Evolutionary conservation across 2,888 invertebrate species (phyloP).

Genomic region (Tenodera sinensis): DNA sequence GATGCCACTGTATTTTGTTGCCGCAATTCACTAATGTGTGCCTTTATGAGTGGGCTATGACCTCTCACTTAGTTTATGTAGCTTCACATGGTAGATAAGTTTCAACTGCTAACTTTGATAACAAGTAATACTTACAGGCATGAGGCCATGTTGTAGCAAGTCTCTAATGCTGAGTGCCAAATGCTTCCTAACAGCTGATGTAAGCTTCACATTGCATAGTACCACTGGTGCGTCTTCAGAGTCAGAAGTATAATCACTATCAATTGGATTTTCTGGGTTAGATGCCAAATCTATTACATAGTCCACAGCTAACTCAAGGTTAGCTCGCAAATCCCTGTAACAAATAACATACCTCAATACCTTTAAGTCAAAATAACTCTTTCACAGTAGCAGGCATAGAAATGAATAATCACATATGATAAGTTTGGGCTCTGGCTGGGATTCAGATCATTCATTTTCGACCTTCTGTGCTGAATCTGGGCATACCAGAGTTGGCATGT

Average conservation of each 20-base stretch:
- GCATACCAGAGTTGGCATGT: too few relatives aligned
- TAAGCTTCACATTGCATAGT: constrained; percentile 71
- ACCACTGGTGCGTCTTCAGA: constrained; percentile 47
- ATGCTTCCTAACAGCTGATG: constrained; percentile 86
- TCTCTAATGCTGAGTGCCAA: constrained; percentile 87
- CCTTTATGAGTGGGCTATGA: too few relatives aligned
- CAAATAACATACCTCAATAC: constrained; percentile 15
- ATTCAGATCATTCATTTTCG: too few relatives aligned
- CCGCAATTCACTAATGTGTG: too few relatives aligned
- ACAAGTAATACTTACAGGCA: constrained; percentile 49
- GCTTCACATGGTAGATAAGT: too few relatives aligned
- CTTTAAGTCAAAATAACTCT: not conserved
- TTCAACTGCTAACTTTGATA: too few relatives aligned
- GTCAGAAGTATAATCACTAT: constrained; percentile 55
- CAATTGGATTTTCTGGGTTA: constrained; percentile 54
- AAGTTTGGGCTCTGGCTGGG: too few relatives aligned
- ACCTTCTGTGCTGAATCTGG: too few relatives aligned
- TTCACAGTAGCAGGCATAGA: too few relatives aligned
- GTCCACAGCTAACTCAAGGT: constrained; percentile 80
- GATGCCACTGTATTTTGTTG: too few relatives aligned
- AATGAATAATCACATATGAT: too few relatives aligned
- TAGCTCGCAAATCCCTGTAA: constrained; percentile 80
- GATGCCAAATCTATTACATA: constrained; percentile 58
- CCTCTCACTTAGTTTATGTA: too few relatives aligned
- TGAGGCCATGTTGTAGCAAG: constrained; percentile 90